Percentiles rank a stretch among this genome's conserved stretches.
Evolutionary conservation across 2,113 vertebrate species (phyloP).

Genomic region (Nanorana parkeri): DNA sequence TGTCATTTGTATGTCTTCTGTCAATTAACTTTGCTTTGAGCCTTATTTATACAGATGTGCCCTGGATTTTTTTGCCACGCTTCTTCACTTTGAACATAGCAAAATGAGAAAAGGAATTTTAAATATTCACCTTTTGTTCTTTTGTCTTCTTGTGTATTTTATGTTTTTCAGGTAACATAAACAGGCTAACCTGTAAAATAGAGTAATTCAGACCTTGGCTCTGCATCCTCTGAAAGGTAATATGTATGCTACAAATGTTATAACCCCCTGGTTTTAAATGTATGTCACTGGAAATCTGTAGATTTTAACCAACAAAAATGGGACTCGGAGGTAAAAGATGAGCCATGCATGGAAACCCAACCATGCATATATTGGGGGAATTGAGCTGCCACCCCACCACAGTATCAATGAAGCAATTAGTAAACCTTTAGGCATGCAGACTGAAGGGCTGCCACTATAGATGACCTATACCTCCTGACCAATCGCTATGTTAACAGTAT

Average conservation of each 20-base stretch:
- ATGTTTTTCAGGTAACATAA: constrained; percentile 22
- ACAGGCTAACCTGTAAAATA: neutral
- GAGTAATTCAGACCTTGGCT: neutral
- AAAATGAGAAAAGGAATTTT: constrained; percentile 24
- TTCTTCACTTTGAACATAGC: constrained; percentile 28
- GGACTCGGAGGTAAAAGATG: no score
- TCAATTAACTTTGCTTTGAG: constrained; percentile 49
- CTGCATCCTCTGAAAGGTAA: neutral
- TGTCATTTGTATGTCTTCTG: constrained; percentile 53
- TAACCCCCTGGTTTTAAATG: neutral
- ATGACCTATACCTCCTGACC: no score
- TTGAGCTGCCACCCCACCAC: no score
- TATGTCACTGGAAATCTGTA: neutral
- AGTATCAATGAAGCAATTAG: no score
- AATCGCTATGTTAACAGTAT: no score
- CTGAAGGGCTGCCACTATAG: no score
- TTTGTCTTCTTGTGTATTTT: constrained; percentile 4
- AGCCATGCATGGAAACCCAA: no score
- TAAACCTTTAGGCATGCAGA: no score
- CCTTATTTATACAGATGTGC: constrained; percentile 52
- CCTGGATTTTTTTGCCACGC: constrained; percentile 39
- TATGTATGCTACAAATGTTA: constrained; percentile 9
- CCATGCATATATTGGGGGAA: no score
- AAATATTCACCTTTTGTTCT: constrained; percentile 41
- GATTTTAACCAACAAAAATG: neutral